Evolutionary conservation across 2,113 vertebrate genomes (phyloP).

Genomic region (Pavo muticus): DNA sequence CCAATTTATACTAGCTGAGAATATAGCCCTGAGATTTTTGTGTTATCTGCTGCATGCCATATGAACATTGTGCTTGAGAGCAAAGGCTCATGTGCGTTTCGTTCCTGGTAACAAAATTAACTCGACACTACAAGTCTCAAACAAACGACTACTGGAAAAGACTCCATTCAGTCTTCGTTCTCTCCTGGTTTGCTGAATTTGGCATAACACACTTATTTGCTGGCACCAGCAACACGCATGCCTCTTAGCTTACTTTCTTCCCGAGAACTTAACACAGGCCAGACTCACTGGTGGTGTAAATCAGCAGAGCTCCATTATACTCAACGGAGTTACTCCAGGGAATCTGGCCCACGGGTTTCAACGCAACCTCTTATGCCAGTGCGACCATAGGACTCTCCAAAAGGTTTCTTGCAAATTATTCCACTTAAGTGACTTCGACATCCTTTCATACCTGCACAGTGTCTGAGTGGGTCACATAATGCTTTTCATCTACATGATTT

Average conservation of each 20-base stretch:
- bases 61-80: slow-evolving; percentile 44
- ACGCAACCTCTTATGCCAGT: background rate
- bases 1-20: slow-evolving; percentile 57
- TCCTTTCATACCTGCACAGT: slow-evolving; percentile 55
- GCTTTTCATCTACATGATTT: slow-evolving; percentile 63
- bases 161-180: slow-evolving; percentile 41
- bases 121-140: slow-evolving; percentile 21
- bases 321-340: background rate
- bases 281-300: slow-evolving; percentile 1
- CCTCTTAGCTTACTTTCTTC: background rate
- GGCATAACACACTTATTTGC: slow-evolving; percentile 25
- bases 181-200: slow-evolving; percentile 52
- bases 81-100: background rate
- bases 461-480: slow-evolving; percentile 66
- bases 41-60: background rate
- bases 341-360: background rate
- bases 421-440: slow-evolving; percentile 49
- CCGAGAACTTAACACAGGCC: background rate
- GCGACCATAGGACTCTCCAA: background rate
- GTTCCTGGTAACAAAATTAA: slow-evolving; percentile 28
- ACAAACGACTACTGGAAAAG: slow-evolving; percentile 3
- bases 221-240: slow-evolving; percentile 38
- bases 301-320: slow-evolving; percentile 6
- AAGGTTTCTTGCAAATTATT: slow-evolving; percentile 14
- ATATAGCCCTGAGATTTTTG: slow-evolving; percentile 64